phyloP scores from a whole-genome alignment of 2,113 vertebrate genomes.

The Antechinus stuartii region DNA sequence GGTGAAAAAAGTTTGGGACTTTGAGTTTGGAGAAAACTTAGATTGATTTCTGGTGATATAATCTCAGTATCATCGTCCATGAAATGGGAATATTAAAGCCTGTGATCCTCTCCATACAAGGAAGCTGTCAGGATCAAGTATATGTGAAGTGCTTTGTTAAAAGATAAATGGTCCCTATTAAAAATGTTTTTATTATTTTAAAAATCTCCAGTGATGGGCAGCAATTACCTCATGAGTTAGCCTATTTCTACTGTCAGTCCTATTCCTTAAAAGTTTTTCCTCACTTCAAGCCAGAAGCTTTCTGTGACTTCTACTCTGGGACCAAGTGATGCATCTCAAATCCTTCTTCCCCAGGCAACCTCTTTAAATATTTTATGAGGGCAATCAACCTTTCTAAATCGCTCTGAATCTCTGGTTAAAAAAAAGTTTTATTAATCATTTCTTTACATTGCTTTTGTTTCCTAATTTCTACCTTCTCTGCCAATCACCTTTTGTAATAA shows the following conservation, averaged over 20 bases:
- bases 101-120: neutral
- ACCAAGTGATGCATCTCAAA: neutral
- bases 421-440: neutral
- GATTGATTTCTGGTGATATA: neutral
- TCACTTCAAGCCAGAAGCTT: neutral
- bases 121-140: neutral
- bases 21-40: neutral
- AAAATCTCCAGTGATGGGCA: neutral
- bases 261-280: neutral
- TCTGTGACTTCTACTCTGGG: neutral
- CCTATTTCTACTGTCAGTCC: neutral
- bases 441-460: neutral
- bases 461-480: neutral
- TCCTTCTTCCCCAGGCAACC: neutral
- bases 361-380: neutral
- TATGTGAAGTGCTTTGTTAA: neutral
- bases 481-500: neutral
- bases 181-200: neutral
- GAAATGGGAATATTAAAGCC: neutral
- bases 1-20: neutral
- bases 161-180: neutral
- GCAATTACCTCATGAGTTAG: neutral
- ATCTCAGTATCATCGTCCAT: neutral
- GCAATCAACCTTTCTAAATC: neutral
- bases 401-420: neutral